These are phyloP conservation scores for Styela clava DNA, from an alignment of 23 tunicate species.

Conservation along the genomic window DNA sequence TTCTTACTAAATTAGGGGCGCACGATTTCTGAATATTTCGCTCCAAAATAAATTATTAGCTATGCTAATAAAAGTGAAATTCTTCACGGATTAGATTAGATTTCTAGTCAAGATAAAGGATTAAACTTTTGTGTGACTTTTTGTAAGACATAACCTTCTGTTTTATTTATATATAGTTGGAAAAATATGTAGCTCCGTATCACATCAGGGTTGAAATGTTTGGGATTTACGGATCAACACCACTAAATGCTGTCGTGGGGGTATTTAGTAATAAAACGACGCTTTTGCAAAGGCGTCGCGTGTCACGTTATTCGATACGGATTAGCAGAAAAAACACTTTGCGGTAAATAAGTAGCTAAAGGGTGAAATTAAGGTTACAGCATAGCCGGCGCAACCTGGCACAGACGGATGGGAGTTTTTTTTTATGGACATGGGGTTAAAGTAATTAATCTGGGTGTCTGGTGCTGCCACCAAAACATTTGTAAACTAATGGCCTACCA, in stretches of 20 bases:
- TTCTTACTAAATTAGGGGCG: no score
- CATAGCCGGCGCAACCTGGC: neutral
- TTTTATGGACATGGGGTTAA: neutral
- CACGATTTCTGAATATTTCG: no score
- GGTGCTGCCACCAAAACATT: neutral
- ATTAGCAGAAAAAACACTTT: conserved; percentile 31
- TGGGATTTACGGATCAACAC: neutral
- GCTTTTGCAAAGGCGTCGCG: conserved; percentile 14
- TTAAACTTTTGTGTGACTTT: no score
- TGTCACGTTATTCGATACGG: conserved; percentile 39
- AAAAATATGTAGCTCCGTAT: no score
- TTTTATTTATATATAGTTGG: no score
- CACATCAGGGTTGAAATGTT: neutral
- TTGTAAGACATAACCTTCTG: no score
- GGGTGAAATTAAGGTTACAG: conserved; percentile 17
- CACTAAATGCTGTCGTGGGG: neutral
- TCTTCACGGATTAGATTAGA: no score
- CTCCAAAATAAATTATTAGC: no score
- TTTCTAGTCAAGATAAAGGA: no score
- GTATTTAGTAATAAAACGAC: neutral
- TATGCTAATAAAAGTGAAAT: no score
- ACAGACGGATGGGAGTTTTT: neutral
- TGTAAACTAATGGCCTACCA: neutral
- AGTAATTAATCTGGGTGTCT: neutral
- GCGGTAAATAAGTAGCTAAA: conserved; percentile 12